These are phyloP conservation scores for Crax fasciolata DNA, from an alignment of 2,797 vertebrate genomes.

Conservation along the genomic window DNA sequence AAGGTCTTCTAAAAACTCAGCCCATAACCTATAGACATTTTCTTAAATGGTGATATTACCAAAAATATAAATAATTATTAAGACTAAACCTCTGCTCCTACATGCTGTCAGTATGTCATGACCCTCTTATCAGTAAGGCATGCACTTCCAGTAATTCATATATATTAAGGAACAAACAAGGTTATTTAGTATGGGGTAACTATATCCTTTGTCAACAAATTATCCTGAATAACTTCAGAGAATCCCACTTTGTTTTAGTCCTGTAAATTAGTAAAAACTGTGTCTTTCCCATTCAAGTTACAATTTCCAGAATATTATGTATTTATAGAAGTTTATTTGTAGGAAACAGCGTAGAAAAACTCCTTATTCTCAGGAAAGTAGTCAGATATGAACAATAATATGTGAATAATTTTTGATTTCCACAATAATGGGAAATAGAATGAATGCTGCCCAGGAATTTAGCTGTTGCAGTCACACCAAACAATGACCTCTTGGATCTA, in stretches of 20 bases:
- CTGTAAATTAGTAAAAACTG: background rate
- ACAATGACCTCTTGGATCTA: background rate
- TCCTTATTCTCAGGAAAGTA: background rate
- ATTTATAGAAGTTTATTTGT: background rate
- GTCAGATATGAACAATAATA: background rate
- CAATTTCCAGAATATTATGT: background rate
- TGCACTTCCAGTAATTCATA: background rate
- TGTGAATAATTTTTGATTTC: background rate
- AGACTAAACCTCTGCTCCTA: background rate
- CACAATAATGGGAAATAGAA: background rate
- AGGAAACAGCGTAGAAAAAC: background rate
- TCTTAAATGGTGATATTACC: background rate
- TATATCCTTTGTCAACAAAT: background rate
- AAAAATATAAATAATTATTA: background rate
- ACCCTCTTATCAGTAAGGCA: background rate
- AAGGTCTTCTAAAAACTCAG: background rate
- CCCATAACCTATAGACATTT: background rate
- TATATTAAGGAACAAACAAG: background rate
- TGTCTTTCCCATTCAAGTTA: fast-evolving
- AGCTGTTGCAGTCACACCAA: background rate
- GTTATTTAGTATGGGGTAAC: background rate
- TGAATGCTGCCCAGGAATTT: background rate
- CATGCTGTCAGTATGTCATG: background rate
- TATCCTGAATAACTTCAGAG: background rate
- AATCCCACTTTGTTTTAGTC: background rate